Base-by-base conservation (phyloP, 2,113 vertebrate genomes). In the Sander vitreus region DNA sequence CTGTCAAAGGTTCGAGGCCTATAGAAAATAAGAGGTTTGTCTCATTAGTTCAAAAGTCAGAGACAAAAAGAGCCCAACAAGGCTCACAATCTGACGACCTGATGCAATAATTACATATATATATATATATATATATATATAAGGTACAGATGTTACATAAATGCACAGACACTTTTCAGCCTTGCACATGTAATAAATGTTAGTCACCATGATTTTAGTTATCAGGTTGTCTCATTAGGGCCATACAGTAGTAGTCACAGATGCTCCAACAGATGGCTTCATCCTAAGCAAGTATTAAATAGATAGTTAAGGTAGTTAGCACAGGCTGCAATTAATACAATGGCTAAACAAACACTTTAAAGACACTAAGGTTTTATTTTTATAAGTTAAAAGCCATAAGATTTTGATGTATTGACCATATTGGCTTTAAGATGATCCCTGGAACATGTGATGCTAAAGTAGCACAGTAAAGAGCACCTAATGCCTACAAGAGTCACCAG, bases 241-340 rank as follows among this genome's bases (percentile, higher is more conserved):
- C 45, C 33, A 4, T 51, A 23, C 3, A 59, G 0, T n/a, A 10
- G 21, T 74, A 18, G 21, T 36, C 47, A 23, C 27, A 51, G 45
- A 63, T 63, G 58, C 55, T 59, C 23, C 59, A 48, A 48, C 43
- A 59, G 7, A 73, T 33, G 55, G 70, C n/a, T 45, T 43, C 36
- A n/a, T 59, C 16, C 13, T 48, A 15, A 43, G 16, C 53, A 33
- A 33, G 33, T 33, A 25, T 25, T 43, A 39, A 16, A 54, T 23
- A 39, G 12, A 51, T 33, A 33, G 33, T 33, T 33, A n/a, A 21
- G 10, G 47, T 8, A 47, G 23, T 59, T n/a, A 30, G 23, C 54
- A 58, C 14, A 30, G 18, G 18, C 23, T 48, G 54, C 43, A 59
- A 27, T 13, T 19, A n/a, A 55, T 70, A 15, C n/a, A 57, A 27